These are phyloP conservation scores for Mesocricetus auratus DNA, from an alignment of 2,113 vertebrate species.

Conservation along the genomic window DNA sequence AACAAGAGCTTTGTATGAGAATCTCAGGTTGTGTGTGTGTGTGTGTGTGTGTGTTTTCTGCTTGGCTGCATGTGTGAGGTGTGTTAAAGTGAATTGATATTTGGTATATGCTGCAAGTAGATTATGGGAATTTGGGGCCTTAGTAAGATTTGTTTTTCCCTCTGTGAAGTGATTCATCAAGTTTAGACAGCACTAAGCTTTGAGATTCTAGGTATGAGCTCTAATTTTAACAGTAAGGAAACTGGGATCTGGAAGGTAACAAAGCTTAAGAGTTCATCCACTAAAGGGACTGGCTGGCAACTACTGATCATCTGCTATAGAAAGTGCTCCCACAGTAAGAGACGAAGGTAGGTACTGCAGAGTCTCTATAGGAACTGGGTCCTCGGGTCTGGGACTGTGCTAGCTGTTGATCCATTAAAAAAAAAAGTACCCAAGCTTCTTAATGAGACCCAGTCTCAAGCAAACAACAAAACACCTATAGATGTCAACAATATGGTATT, in stretches of 20 bases:
- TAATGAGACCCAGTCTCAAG: neutral
- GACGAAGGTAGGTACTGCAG: neutral
- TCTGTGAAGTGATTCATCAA: neutral
- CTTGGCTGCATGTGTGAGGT: conserved; percentile 43
- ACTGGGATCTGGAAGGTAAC: conserved; percentile 11
- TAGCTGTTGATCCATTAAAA: neutral
- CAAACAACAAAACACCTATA: neutral
- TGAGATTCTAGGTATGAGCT: conserved; percentile 21
- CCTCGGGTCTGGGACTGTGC: neutral
- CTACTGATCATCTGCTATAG: neutral
- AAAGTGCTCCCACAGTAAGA: neutral
- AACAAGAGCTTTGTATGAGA: neutral
- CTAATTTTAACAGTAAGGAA: conserved; percentile 48
- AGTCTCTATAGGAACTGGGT: neutral
- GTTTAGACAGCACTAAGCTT: neutral
- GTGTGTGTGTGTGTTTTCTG: neutral
- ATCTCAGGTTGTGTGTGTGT: conserved; percentile 17
- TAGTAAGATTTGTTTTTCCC: neutral
- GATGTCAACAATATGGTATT: neutral
- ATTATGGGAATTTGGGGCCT: conserved; percentile 1
- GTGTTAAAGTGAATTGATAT: conserved; percentile 22
- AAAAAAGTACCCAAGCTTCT: neutral
- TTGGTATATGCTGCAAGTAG: conserved; percentile 24
- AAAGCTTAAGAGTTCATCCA: neutral
- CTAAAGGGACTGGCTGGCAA: neutral